Evolutionary conservation across 2,113 vertebrate species (phyloP), one percentile per base, ranked within the genome.

Genomic region (Butorides virescens): DNA sequence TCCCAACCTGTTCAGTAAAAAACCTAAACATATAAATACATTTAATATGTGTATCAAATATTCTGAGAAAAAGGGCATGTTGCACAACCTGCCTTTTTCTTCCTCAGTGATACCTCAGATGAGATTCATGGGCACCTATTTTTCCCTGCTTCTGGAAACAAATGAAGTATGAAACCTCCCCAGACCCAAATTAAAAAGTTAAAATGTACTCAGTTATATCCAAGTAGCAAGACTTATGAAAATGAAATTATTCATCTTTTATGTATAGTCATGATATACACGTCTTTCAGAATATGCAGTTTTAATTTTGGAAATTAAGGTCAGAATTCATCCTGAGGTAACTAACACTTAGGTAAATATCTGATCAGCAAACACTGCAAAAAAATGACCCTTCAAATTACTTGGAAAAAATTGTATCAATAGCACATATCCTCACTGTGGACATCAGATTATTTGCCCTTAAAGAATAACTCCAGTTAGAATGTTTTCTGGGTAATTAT

Each of bases 21-120:
- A 36, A 1, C 4, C 2, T 1, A 14, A 29, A 62, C 1, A 36
- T 44, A 15, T 4, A 49, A 66, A 50, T 75, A 62, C 6, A 22
- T 52, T 78, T 82, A 66, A n/a, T 66, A 34, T 6, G 2, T 37
- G 22, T 42, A 27, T 63, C 1, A 3, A 75, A 58, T 67, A 37
- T 58, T 76, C 29, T 59, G 9, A 65, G 21, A 62, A 37, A 89
- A 92, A 74, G 17, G 42, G 5, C 10, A 77, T 3, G 1, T 32
- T 23, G 25, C 4, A 49, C 7, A 74, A 55, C 13, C 22, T 76
- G 13, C 4, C 72, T 62, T 90, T 82, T 71, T 32, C 32, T 86
- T 46, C 15, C 7, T 59, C n/a, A 25, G 16, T 55, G 8, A 67
- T 56, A 67, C 7, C 7, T 56, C 34, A 68, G 56, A 9, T 26